Evolutionary conservation across 1,140 invertebrate species (phyloP).

Genomic region (Anastrepha obliqua): DNA sequence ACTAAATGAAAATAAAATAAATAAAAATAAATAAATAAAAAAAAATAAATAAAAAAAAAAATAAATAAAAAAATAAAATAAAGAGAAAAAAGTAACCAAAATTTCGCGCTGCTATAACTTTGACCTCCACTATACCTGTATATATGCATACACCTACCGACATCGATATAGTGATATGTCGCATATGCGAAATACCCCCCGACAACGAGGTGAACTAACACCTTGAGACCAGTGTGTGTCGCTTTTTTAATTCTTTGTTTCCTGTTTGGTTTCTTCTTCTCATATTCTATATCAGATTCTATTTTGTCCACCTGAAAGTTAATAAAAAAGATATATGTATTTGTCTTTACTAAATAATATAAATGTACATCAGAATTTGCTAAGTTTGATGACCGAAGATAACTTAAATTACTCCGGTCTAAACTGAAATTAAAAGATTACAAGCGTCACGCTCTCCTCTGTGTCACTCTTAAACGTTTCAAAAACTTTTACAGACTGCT

Average conservation of each 20-base stretch:
- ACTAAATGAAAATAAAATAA: background rate
- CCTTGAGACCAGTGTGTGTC: slow-evolving; percentile 56
- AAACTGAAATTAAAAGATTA: no score
- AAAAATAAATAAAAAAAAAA: background rate
- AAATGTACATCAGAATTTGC: no score
- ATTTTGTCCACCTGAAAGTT: slow-evolving; percentile 40
- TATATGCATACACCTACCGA: slow-evolving; percentile 60
- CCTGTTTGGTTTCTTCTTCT: slow-evolving; percentile 51
- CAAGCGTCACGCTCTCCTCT: no score
- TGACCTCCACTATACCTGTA: background rate
- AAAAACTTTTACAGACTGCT: no score
- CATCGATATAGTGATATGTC: slow-evolving; percentile 67
- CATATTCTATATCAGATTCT: slow-evolving; percentile 17
- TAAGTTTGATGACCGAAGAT: no score
- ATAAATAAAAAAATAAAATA: background rate
- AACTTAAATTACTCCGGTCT: no score
- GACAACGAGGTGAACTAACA: slow-evolving; percentile 61
- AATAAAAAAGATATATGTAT: no score
- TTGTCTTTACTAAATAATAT: no score
- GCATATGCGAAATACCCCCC: slow-evolving; percentile 68
- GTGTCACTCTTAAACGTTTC: no score
- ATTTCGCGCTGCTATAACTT: no score
- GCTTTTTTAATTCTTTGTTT: slow-evolving; percentile 54
- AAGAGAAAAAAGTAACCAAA: background rate
- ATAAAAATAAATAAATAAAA: no score